Conservation (phyloP, 2,113 vertebrate species). For the Noturus placidus region DNA sequence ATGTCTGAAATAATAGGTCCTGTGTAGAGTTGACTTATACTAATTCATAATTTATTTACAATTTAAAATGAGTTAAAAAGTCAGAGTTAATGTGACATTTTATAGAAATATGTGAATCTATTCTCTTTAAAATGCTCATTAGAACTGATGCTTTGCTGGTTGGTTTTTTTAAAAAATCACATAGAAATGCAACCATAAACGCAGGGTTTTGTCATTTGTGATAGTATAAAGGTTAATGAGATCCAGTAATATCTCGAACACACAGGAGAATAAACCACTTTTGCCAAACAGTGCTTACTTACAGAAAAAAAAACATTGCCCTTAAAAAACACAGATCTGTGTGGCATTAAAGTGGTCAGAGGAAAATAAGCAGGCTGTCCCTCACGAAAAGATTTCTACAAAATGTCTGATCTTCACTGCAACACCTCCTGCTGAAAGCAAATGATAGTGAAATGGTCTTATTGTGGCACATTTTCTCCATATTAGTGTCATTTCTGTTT, state of each 20-base stretch:
- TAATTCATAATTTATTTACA: neutral
- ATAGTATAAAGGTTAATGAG: neutral
- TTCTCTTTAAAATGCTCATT: neutral
- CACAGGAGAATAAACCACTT: neutral
- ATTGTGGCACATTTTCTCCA: neutral
- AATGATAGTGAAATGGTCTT: neutral
- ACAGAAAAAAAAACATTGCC: neutral
- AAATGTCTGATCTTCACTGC: neutral
- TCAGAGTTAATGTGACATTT: neutral
- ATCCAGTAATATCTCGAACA: neutral
- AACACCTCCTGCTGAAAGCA: neutral
- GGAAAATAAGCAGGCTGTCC: neutral
- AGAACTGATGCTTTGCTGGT: neutral
- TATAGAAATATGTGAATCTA: neutral
- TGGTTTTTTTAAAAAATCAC: neutral
- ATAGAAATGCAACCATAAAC: neutral
- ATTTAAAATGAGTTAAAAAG: neutral
- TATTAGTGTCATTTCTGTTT: neutral
- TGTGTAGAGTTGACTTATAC: neutral
- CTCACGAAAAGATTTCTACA: neutral
- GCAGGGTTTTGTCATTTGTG: neutral
- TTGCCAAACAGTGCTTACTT: neutral
- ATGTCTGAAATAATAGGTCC: neutral
- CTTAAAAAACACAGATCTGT: neutral
- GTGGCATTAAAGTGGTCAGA: constrained; percentile 3